Evolutionary conservation across 2,888 invertebrate genomes (phyloP), one percentile per base, ranked within the genome.

Genomic region (Macrosiphum euphorbiae): DNA sequence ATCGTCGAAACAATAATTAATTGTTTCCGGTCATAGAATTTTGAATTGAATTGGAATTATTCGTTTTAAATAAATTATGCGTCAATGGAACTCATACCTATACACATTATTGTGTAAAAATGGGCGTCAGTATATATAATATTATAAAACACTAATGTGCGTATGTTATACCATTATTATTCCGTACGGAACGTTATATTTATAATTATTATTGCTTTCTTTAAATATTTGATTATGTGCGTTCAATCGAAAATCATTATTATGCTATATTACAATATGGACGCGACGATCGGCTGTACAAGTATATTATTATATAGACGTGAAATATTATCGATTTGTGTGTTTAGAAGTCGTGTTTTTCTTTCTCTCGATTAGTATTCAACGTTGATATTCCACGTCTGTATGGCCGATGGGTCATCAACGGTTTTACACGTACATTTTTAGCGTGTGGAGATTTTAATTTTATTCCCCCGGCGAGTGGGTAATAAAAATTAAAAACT

Each of bases 11-110:
- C 44, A 28, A 55, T 91, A 91, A 91, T 91, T 91, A 91, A 91
- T 91, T 55, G 91, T 91, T 91, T 91, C 91, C 91, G 91, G 91
- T 55, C 85, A 55, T 41, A 55, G 85, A 55, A 85, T 85, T 91
- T 91, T 28, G 44, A 55, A 84, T 84, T 52, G 90, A 90, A 90
- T 90, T 24, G 41, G 35, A 78, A 90, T 90, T 78, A 78, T 90
- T 52, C 90, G 78, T 90, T 90, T 90, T 90, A 90, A 90, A 90
- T 90, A 90, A 90, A 90, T 52, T 90, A 90, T 41, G 52, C 35
- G 41, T 13, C 50, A 61, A 47, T 47, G 26, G 52, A 26, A 20
- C n/a, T 50, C 50, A 35, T 88, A 52, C n/a, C n/a, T 88, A 61
- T 61, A 20, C 28, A 85, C n/a, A 50, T n/a, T 88, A 88, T 52